Percentiles rank a stretch among this genome's conserved stretches.
Evolutionary conservation across 2,113 vertebrate genomes (phyloP).

Genomic region (Pseudonaja textilis): DNA sequence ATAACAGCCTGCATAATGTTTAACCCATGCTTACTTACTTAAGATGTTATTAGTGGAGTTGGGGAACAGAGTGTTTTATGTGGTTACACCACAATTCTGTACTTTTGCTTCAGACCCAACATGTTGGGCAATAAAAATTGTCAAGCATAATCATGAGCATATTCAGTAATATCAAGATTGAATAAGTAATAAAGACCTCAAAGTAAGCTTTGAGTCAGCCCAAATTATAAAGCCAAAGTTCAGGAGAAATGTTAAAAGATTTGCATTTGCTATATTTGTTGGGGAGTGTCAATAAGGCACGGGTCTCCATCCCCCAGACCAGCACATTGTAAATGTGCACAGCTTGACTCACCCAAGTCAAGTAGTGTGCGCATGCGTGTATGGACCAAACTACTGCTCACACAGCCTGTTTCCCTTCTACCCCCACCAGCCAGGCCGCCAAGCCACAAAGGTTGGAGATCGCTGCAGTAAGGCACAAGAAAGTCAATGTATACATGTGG

Average conservation of each 20-base stretch:
- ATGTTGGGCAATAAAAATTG: too few relatives aligned
- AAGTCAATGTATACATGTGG: background rate
- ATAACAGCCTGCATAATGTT: background rate
- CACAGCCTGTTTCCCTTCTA: background rate
- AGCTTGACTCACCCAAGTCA: background rate
- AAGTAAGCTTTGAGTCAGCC: background rate
- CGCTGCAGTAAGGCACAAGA: background rate
- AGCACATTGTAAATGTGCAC: background rate
- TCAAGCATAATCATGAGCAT: background rate
- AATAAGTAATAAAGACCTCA: background rate
- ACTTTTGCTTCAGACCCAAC: background rate
- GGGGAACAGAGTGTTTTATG: background rate
- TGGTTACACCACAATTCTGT: background rate
- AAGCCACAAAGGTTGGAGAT: too few relatives aligned
- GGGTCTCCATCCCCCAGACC: background rate
- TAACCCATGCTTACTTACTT: background rate
- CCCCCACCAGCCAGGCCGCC: too few relatives aligned
- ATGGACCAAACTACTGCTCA: background rate
- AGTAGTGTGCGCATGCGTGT: background rate
- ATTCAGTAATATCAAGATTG: background rate
- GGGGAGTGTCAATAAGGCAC: background rate
- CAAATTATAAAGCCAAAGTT: background rate
- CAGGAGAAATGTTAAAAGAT: background rate
- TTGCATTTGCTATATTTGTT: background rate
- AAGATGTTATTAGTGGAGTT: background rate